These are phyloP conservation scores for Minunthozetes semirufus DNA, from an alignment of 2,888 invertebrate species.

Conservation along the genomic window DNA sequence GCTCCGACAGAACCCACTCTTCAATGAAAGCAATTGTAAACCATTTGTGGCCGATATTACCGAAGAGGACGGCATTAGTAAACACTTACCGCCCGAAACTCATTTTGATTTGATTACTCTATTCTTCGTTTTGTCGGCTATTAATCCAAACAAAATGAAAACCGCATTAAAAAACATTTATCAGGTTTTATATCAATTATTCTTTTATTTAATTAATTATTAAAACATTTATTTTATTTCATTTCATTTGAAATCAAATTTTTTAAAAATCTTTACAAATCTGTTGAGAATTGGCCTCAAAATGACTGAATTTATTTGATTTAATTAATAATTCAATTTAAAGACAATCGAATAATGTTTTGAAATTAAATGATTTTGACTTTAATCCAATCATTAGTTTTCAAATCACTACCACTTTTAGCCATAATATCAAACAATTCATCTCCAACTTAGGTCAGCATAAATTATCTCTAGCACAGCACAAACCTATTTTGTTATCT, in stretches of 20 bases:
- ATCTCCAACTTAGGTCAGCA: too few relatives aligned
- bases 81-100: constrained; percentile 57
- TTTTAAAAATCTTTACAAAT: background rate
- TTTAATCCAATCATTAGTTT: too few relatives aligned
- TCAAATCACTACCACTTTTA: too few relatives aligned
- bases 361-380: background rate
- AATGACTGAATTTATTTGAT: too few relatives aligned
- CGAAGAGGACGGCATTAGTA: constrained; percentile 46
- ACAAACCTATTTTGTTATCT: too few relatives aligned
- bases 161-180: constrained; percentile 57
- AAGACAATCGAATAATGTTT: background rate
- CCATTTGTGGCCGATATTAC: constrained; percentile 83
- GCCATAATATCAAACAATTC: too few relatives aligned
- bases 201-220: background rate
- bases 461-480: too few relatives aligned
- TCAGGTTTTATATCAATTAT: constrained; percentile 46
- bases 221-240: background rate
- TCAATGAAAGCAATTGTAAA: constrained; percentile 58
- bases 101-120: constrained; percentile 61
- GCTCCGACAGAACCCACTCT: constrained; percentile 52
- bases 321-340: background rate
- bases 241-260: background rate
- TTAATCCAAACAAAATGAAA: constrained; percentile 75
- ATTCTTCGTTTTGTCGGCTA: constrained; percentile 90
- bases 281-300: background rate